Evolutionary conservation across 2,113 vertebrate species (phyloP).

Genomic region (Campylomormyrus tamandua): DNA sequence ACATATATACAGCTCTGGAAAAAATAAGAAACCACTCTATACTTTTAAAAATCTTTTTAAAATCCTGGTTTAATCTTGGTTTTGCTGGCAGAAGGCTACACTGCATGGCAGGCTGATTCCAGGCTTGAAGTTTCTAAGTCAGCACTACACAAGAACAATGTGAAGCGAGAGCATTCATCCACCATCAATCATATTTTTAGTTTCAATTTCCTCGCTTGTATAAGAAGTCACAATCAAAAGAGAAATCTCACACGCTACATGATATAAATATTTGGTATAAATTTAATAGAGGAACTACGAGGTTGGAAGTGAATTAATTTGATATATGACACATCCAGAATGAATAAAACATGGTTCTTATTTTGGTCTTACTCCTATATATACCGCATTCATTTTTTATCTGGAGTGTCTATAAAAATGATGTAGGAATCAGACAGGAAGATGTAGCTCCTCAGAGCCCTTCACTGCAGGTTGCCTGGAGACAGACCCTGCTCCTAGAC

Average conservation of each 20-base stretch:
- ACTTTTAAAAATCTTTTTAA: no score
- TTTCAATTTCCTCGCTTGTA: neutral
- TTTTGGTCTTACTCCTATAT: neutral
- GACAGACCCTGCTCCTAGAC: neutral
- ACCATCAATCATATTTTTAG: neutral
- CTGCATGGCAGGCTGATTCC: no score
- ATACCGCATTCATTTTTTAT: neutral
- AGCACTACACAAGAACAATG: no score
- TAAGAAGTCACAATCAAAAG: neutral
- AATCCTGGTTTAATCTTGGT: no score
- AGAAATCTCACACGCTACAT: neutral
- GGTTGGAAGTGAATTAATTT: neutral
- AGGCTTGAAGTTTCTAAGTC: no score
- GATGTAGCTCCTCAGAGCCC: neutral
- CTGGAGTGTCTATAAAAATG: neutral
- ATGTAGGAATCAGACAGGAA: neutral
- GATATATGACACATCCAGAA: neutral
- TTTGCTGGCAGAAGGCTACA: no score
- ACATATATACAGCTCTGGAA: neutral
- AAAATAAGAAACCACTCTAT: no score
- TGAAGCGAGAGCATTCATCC: neutral
- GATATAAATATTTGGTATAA: neutral
- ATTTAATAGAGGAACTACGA: neutral
- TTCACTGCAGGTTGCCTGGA: neutral
- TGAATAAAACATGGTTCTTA: conserved; percentile 1